A percentile compares a stretch with the other conserved stretches of the same genome.
Evolutionary conservation across 2,797 vertebrate genomes (phyloP).

Genomic region (Melanotaenia pygmaea): DNA sequence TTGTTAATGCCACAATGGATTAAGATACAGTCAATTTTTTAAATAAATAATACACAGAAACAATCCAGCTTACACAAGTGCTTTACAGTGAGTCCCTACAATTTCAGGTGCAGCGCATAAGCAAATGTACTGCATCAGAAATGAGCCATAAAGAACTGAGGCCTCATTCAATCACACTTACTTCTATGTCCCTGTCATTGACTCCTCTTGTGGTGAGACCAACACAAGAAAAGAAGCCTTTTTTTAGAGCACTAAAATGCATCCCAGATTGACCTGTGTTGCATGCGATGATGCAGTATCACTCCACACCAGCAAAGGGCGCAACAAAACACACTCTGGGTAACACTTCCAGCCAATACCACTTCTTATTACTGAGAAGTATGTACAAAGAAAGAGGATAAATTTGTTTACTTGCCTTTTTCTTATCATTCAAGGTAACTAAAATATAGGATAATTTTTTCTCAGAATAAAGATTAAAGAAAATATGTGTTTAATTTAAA

Average conservation of each 20-base stretch:
- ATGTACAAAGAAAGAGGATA: conserved; percentile 61
- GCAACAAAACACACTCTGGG: conserved; percentile 85
- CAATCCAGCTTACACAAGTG: conserved; percentile 88
- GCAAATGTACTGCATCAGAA: conserved; percentile 78
- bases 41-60: conserved; percentile 90
- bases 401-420: conserved; percentile 53
- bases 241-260: conserved; percentile 40
- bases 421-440: conserved; percentile 72
- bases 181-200: conserved; percentile 29
- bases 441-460: conserved; percentile 82
- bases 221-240: conserved; percentile 42
- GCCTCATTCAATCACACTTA: conserved; percentile 45
- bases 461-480: conserved; percentile 85
- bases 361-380: conserved; percentile 59
- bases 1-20: conserved; percentile 88
- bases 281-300: conserved; percentile 82
- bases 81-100: conserved; percentile 71
- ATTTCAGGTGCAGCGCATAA: conserved; percentile 78
- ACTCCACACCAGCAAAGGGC: conserved; percentile 83
- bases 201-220: conserved; percentile 28
- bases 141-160: conserved; percentile 76
- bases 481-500: conserved; percentile 78
- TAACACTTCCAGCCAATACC: conserved; percentile 69
- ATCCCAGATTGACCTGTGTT: conserved; percentile 80
- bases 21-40: conserved; percentile 93